phyloP scores from a whole-genome alignment of 2,888 invertebrate genomes.

The Trachelus tabidus region DNA sequence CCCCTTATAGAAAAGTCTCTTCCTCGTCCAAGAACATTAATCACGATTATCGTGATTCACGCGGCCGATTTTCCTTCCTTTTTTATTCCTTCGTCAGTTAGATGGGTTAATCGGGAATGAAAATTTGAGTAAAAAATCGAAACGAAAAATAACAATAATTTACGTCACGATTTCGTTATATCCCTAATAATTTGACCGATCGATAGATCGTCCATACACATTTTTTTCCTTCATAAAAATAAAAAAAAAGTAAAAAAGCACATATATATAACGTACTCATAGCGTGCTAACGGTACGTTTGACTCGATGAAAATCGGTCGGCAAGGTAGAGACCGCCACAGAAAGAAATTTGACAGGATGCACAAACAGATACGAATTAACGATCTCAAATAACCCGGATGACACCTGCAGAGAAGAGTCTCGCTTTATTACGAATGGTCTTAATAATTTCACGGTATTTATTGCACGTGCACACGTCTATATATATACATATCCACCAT shows the following conservation, averaged over 20 bases:
- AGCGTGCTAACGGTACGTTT: neutral
- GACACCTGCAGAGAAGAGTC: neutral
- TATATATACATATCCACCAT: neutral
- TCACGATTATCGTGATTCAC: neutral
- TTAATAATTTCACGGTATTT: neutral
- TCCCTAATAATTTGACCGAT: neutral
- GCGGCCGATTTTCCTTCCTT: neutral
- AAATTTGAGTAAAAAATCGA: neutral
- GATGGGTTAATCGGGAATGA: neutral
- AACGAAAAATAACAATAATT: neutral
- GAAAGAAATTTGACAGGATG: neutral
- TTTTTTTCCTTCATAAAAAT: neutral
- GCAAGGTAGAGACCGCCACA: neutral
- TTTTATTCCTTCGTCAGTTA: neutral
- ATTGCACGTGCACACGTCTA: neutral
- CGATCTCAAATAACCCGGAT: neutral
- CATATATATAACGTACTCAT: no score
- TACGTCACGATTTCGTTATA: neutral
- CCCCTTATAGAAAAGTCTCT: neutral
- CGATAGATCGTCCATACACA: neutral
- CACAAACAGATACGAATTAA: neutral
- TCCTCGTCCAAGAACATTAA: neutral
- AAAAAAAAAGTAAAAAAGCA: no score
- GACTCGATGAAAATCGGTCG: neutral
- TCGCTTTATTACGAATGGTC: neutral